Percentiles rank a stretch among this genome's conserved stretches.
Evolutionary conservation across 2,888 invertebrate species (phyloP).

Genomic region (Operophtera brumata): DNA sequence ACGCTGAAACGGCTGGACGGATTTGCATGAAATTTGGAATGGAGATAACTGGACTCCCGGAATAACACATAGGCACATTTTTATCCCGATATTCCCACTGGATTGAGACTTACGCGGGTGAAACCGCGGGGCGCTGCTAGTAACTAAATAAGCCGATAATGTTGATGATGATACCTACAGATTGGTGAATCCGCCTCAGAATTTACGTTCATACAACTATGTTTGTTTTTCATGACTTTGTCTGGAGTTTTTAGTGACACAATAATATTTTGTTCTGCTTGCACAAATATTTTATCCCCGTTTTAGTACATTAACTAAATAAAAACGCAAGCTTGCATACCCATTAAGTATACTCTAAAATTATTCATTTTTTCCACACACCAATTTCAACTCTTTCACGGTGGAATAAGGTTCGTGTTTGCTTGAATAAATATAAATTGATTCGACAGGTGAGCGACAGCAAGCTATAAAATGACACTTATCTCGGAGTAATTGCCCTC

Average conservation of each 20-base stretch:
- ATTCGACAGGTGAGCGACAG: conserved; percentile 33
- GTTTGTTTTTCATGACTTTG: no score
- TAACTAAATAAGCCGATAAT: no score
- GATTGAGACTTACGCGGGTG: no score
- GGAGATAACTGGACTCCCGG: no score
- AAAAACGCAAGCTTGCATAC: conserved; percentile 43
- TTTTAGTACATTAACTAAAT: conserved; percentile 31
- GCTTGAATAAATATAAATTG: conserved; percentile 25
- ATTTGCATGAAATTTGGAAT: no score
- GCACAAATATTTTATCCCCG: conserved; percentile 33
- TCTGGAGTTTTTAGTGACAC: not conserved
- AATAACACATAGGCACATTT: no score
- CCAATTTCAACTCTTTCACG: not conserved
- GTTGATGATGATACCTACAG: no score
- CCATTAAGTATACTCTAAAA: conserved; percentile 31
- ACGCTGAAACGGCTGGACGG: no score
- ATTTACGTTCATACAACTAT: no score
- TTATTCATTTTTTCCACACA: conserved; percentile 5
- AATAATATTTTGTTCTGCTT: not conserved
- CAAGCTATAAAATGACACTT: conserved; percentile 50
- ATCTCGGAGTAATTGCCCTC: conserved; percentile 43
- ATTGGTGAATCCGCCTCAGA: no score
- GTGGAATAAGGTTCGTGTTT: conserved; percentile 4
- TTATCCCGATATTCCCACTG: no score
- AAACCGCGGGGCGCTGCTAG: no score